Evolutionary conservation across 1,140 invertebrate genomes (phyloP), one percentile per base, ranked within the genome.

Genomic region (Lepidurus couesii): DNA sequence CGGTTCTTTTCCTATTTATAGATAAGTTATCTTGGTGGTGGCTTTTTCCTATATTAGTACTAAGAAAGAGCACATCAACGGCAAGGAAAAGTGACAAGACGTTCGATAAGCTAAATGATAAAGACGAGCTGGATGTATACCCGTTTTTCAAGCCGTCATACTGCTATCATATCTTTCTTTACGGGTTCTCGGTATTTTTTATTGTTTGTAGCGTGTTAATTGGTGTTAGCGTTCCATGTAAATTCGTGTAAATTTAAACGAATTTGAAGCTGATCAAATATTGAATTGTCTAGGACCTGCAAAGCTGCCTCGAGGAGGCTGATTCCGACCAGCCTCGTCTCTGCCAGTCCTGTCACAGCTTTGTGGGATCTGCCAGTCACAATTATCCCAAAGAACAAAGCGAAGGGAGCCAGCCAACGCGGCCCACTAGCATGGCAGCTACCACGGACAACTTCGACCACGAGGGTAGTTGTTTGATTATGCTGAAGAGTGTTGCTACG

Each of bases 331-430:
- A 65, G 53, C 21, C 53, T 65, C 53, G 21, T 65, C 53, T 65
- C 53, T 65, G 53, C 53, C 53, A 65, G 53, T 65, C 53, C 53
- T 65, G 53, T 65, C 53, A 65, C 53, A 65, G 53, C 53, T 65
- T 65, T 65, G 53, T 65, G 53, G 53, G 53, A 65, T 21, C 53
- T 65, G 53, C 53, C 53, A 65, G 53, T 65, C 53, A 65, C 53
- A 65, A 65, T 65, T 65, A 65, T 65, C 53, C 53, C 53, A 65
- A 65, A 65, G 53, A 65, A 65, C 53, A 65, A 65, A 65, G 53
- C 21, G 53, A 65, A 65, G 53, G 53, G 53, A 65, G 53, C n/a
- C 53, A 65, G 53, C 53, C 53, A 65, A 65, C 53, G 53, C 53
- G 53, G 53, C 53, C 53, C 53, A 65, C n/a, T n/a, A 65, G 53